phyloP scores from a whole-genome alignment of 2,888 invertebrate genomes.

The Amphimallon solstitiale region DNA sequence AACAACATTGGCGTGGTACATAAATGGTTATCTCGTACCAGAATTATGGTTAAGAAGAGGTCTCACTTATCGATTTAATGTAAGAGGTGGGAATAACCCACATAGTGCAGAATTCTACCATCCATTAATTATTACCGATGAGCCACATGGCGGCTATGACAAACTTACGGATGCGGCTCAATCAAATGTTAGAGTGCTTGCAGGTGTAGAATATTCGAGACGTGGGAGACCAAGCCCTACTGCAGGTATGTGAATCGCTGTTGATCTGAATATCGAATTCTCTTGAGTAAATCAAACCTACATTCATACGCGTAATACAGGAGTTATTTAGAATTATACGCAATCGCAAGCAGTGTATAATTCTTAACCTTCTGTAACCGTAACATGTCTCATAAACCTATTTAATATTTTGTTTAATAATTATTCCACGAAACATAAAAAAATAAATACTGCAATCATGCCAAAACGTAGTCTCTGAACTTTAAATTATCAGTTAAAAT shows the following conservation, averaged over 20 bases:
- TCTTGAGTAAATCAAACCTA: too few relatives aligned
- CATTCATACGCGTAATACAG: too few relatives aligned
- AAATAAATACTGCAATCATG: too few relatives aligned
- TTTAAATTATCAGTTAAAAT: too few relatives aligned
- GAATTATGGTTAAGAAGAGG: conserved; percentile 89
- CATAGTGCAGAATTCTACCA: conserved; percentile 87
- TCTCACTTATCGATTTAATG: conserved; percentile 83
- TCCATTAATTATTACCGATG: conserved; percentile 88
- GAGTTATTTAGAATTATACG: too few relatives aligned
- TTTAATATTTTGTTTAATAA: too few relatives aligned
- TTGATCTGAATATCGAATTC: too few relatives aligned
- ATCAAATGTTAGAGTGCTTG: conserved; percentile 77
- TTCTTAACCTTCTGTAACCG: too few relatives aligned
- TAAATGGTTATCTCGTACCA: conserved; percentile 88
- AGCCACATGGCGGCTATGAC: conserved; percentile 85
- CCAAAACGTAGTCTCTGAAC: too few relatives aligned
- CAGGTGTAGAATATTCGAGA: conserved; percentile 84
- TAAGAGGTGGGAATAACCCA: conserved; percentile 88
- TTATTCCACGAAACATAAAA: too few relatives aligned
- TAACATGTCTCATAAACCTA: too few relatives aligned
- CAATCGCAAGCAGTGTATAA: too few relatives aligned
- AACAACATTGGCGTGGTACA: conserved; percentile 87
- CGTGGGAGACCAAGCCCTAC: conserved; percentile 83
- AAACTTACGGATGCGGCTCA: conserved; percentile 76
- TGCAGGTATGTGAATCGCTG: conserved; percentile 68